Conservation (phyloP, 1,140 invertebrate species). For the Lordiphosa mommai region DNA sequence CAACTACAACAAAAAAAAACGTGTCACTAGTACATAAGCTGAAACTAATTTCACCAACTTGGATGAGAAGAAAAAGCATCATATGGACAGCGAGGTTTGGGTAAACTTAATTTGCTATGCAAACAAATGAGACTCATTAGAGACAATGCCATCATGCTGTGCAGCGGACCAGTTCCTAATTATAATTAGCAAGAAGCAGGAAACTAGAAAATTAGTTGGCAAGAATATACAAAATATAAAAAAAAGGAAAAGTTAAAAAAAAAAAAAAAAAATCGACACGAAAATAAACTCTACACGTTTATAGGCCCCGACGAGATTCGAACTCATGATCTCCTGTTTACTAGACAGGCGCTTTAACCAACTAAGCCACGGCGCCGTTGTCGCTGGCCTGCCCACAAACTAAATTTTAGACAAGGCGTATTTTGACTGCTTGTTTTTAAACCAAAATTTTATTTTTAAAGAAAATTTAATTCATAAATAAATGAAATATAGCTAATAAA, state of each 20-base stretch:
- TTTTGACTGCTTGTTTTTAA: too few species aligned
- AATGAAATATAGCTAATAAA: too few species aligned
- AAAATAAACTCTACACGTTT: not conserved
- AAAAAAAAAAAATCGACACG: not conserved
- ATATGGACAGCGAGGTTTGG: constrained; percentile 1
- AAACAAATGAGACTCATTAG: constrained; percentile 6
- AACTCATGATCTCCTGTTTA: constrained; percentile 84
- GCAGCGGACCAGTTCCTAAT: not conserved
- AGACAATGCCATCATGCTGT: not conserved
- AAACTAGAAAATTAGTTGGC: not conserved
- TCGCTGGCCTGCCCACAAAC: not conserved
- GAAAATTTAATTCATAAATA: too few species aligned
- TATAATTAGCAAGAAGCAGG: not conserved
- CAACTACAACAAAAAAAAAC: constrained; percentile 18
- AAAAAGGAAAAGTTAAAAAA: not conserved
- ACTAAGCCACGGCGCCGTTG: constrained; percentile 82
- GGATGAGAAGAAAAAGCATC: not conserved
- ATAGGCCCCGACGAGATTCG: constrained; percentile 82
- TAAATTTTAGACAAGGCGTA: too few species aligned
- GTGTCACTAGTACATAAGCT: not conserved
- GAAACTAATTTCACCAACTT: not conserved
- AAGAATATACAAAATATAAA: not conserved
- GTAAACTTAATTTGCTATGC: constrained; percentile 4
- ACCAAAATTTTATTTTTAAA: too few species aligned
- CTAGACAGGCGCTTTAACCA: constrained; percentile 84